Percentiles rank a stretch among this genome's conserved stretches.
phyloP scores from a whole-genome alignment of 2,113 vertebrate genomes.

The Bubo blakistoni region DNA sequence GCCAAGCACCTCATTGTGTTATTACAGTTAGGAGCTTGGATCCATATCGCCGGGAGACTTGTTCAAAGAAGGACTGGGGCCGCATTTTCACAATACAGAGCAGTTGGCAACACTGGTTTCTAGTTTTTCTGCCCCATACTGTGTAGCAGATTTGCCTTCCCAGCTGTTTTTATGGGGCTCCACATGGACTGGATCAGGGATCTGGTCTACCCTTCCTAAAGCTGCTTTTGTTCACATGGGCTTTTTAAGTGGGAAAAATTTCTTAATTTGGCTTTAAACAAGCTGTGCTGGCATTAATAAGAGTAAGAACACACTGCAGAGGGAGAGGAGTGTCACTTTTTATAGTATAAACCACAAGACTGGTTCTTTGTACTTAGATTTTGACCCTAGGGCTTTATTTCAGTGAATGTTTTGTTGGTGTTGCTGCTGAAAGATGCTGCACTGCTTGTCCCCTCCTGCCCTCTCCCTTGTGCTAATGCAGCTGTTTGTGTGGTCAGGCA shows the following conservation, averaged over 20 bases:
- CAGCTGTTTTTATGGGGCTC: not conserved
- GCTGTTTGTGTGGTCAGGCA: not conserved
- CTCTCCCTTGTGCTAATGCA: not conserved
- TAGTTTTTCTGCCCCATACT: not conserved
- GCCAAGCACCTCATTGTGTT: not conserved
- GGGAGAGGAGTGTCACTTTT: not conserved
- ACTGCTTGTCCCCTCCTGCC: not conserved
- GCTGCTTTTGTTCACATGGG: not conserved
- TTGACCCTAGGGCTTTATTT: not conserved
- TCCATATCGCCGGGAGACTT: not conserved
- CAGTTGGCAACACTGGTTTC: not conserved
- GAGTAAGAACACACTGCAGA: not conserved
- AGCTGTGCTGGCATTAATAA: not conserved
- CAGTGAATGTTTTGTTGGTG: not conserved
- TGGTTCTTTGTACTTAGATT: not conserved
- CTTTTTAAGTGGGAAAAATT: not conserved
- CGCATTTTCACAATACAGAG: rapidly evolving
- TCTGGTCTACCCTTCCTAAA: not conserved
- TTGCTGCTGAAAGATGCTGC: not conserved
- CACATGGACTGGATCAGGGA: not conserved
- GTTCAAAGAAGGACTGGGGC: not conserved
- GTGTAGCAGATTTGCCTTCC: not conserved
- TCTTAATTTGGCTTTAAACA: not conserved
- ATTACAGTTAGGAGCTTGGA: not conserved
- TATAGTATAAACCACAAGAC: not conserved